Evolutionary conservation across 1,140 invertebrate species (phyloP).

Genomic region (Philopotamus ludificatus): DNA sequence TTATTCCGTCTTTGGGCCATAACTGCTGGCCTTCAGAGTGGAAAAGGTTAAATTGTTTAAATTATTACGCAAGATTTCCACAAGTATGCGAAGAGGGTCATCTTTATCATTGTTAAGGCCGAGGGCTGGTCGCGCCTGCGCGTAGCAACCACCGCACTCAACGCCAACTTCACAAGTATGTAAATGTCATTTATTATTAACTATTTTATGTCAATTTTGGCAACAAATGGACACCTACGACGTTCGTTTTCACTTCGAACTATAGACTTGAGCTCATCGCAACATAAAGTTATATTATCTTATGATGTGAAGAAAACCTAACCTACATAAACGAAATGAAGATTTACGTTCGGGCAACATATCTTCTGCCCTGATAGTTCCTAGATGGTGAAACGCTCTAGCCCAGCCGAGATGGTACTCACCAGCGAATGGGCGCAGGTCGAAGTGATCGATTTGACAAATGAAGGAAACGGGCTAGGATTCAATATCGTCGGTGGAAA

Average conservation of each 20-base stretch:
- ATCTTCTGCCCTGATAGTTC: too few species aligned
- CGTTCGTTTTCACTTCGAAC: slow-evolving; percentile 13
- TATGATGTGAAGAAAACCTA: slow-evolving; percentile 17
- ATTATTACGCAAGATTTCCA: background rate
- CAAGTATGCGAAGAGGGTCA: background rate
- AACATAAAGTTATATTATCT: background rate
- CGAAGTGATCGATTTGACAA: slow-evolving; percentile 84
- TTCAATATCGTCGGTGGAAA: slow-evolving; percentile 94
- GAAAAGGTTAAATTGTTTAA: too few species aligned
- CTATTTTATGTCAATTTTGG: slow-evolving; percentile 31
- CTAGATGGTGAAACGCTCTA: slow-evolving; percentile 34
- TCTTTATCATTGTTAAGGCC: background rate
- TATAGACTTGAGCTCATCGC: background rate
- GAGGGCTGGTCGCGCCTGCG: background rate
- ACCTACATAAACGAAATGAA: too few species aligned
- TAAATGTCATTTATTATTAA: slow-evolving; percentile 44
- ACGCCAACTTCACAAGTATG: slow-evolving; percentile 34
- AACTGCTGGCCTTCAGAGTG: too few species aligned
- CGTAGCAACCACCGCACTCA: slow-evolving; percentile 24
- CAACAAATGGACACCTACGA: background rate
- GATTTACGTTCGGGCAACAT: too few species aligned
- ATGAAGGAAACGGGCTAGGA: slow-evolving; percentile 75
- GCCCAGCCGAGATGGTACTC: slow-evolving; percentile 60
- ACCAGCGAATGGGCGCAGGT: slow-evolving; percentile 91
- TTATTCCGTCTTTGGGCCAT: too few species aligned